Conservation (phyloP, 2,888 invertebrate species). For the Stegana nigrithorax region DNA sequence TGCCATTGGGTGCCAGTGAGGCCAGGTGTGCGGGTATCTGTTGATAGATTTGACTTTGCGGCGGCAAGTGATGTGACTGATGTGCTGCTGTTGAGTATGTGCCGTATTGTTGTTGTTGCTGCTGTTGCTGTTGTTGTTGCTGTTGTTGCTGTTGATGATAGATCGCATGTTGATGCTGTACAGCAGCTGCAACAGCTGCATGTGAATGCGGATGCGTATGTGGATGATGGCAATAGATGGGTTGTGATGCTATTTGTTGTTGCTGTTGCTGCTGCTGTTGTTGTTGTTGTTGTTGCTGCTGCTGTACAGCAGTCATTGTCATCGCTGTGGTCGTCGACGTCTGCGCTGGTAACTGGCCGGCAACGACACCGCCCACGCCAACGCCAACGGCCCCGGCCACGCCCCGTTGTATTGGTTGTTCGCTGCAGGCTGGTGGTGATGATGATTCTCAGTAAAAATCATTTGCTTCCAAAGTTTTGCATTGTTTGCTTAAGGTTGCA, state of each 20-base stretch:
- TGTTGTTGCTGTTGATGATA: slow-evolving; percentile 66
- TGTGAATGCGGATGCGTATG: slow-evolving; percentile 69
- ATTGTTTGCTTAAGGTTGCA: slow-evolving; percentile 95
- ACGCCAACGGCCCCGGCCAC: too few relatives aligned
- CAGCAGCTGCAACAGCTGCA: slow-evolving; percentile 69
- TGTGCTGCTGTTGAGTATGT: slow-evolving; percentile 57
- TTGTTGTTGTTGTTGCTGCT: slow-evolving; percentile 35
- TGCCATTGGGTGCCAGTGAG: slow-evolving; percentile 58
- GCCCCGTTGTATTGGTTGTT: slow-evolving; percentile 40
- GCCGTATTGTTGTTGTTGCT: slow-evolving; percentile 63
- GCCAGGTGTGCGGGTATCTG: slow-evolving; percentile 66
- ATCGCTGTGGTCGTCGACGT: slow-evolving; percentile 52
- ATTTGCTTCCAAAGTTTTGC: slow-evolving; percentile 92
- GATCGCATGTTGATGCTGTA: slow-evolving; percentile 72
- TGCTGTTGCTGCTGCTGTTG: slow-evolving; percentile 45
- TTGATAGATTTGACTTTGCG: slow-evolving; percentile 67
- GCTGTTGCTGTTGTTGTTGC: slow-evolving; percentile 55
- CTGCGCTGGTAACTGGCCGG: slow-evolving; percentile 69
- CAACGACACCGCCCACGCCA: slow-evolving; percentile 31
- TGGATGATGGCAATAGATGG: slow-evolving; percentile 69
- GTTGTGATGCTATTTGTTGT: slow-evolving; percentile 63
- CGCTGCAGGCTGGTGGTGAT: slow-evolving; percentile 72
- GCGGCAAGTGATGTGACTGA: slow-evolving; percentile 61
- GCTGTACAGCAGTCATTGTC: slow-evolving; percentile 70
- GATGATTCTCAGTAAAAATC: slow-evolving; percentile 93